Evolutionary conservation across 2,797 vertebrate species (phyloP), one percentile per base, ranked within the genome.

Genomic region (Morus bassanus): DNA sequence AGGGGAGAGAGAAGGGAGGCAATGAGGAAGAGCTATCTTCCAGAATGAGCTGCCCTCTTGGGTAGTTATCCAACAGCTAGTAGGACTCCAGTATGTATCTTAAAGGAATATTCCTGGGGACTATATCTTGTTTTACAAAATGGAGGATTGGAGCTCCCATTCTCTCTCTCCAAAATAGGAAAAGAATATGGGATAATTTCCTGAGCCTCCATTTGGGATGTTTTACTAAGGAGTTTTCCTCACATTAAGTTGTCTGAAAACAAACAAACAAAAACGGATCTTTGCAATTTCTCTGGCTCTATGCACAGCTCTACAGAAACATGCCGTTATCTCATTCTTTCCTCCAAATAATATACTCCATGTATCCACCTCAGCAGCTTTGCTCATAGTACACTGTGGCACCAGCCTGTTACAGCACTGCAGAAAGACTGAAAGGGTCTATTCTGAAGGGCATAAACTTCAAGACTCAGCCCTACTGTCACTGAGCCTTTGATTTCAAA

Each of bases 401-500:
- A 95, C 89, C 69, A 91, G 92, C 48, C 64, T 48, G 45, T 54
- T 81, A 88, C 64, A 91, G 75, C 61, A 45, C 68, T 77, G 53
- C 78, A 50, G 72, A 75, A 90, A 59, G 59, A 70, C 80, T 96
- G 88, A 96, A 97, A 96, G 91, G 45, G n/a, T 84, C 82, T 81
- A 89, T 95, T 97, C 80, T 96, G 88, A 83, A 65, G 22, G 46
- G 35, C 37, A 79, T 65, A 75, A 92, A 95, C 89, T 92, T 95
- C 87, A 95, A 89, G 92, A 88, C 46, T 83, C 92, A 94, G 79
- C 51, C 56, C 43, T 79, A 78, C 82, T 95, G 73, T 88, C 61
- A 93, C 54, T 86, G 73, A 81, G 18, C 41, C 94, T 97, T 96
- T 96, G 95, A 96, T 95, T 97, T 95, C 51, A 85, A 81, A 78